Base-by-base conservation (phyloP, 2,113 vertebrate genomes). In the Sapayoa aenigma region DNA sequence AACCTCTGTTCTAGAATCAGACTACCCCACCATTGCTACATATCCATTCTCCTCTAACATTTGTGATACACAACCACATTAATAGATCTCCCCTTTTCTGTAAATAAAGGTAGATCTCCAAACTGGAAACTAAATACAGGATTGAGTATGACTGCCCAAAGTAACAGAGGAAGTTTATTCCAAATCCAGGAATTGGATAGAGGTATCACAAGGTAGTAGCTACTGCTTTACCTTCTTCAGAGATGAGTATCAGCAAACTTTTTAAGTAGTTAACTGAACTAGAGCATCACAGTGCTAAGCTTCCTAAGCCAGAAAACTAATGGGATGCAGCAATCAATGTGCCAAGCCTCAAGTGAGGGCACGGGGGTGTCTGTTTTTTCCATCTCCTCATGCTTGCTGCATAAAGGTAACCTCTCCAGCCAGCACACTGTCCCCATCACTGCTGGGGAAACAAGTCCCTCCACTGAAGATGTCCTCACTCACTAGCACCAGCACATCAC, bases 271-370 rank as follows among this genome's bases (percentile, higher is more conserved):
- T n/a, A 78, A 68, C 69, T 16, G 18, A 75, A 76, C 55, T 39
- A 44, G 31, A 56, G 52, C 31, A 41, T 59, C 11, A 23, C 7
- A 63, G 16, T 2, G 3, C 37, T 56, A 63, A 67, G 33, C 3
- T 2, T 2, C 27, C 39, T 63, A 63, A 63, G 39, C 4, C 30
- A 74, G 35, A 75, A 10, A 49, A 37, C 62, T 30, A 44, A 22
- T 1, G 14, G 31, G 60, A 77, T 1, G 2, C 0, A 2, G 39
- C 5, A 74, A 44, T 10, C n/a, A 66, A 67, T 56, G 25, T n/a
- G 14, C 17, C 2, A 9, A 75, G 47, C 37, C 25, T 49, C 46
- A 47, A 47, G 44, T 21, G 25, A 83, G 35, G 56, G 63, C 23
- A 67, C 1, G 0, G 9, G 15, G 7, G 7, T 15, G 21, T 8